phyloP scores from a whole-genome alignment of 1,140 invertebrate genomes.

The Theocolax elegans region DNA sequence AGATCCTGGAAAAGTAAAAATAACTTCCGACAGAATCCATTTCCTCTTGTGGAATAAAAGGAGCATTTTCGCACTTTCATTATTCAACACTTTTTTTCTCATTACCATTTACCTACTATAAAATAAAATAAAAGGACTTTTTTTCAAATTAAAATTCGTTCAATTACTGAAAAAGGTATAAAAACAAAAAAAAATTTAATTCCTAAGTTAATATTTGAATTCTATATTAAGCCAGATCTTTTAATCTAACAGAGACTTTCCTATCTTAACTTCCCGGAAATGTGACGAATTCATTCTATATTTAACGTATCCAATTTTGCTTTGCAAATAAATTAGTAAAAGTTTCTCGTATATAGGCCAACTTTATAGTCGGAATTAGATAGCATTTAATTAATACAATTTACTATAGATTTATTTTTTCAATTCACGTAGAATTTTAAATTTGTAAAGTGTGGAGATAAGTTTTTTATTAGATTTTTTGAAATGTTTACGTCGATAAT shows the following conservation, averaged over 20 bases:
- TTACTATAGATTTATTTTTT: background rate
- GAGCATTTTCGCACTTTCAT: background rate
- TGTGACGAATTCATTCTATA: background rate
- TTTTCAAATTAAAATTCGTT: too few species aligned
- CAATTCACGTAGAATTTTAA: too few species aligned
- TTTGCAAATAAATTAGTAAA: conserved; percentile 1
- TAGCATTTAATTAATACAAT: too few species aligned
- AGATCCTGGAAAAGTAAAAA: conserved; percentile 5
- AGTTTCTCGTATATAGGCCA: background rate
- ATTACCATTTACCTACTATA: too few species aligned
- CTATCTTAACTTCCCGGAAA: conserved; percentile 1
- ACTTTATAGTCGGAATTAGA: conserved; percentile 9
- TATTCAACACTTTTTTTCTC: background rate
- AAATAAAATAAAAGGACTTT: too few species aligned
- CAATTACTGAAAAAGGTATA: too few species aligned
- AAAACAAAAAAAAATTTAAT: too few species aligned
- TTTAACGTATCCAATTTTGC: background rate
- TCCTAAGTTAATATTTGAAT: too few species aligned
- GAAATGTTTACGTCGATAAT: too few species aligned
- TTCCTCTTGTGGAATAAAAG: conserved; percentile 3
- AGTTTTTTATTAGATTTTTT: too few species aligned
- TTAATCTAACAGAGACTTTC: background rate
- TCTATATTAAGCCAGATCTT: conserved; percentile 1
- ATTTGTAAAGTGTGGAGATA: too few species aligned
- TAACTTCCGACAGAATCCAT: conserved; percentile 11